Evolutionary conservation across 2,888 invertebrate genomes (phyloP).

Genomic region (Entomobrya multifasciata): DNA sequence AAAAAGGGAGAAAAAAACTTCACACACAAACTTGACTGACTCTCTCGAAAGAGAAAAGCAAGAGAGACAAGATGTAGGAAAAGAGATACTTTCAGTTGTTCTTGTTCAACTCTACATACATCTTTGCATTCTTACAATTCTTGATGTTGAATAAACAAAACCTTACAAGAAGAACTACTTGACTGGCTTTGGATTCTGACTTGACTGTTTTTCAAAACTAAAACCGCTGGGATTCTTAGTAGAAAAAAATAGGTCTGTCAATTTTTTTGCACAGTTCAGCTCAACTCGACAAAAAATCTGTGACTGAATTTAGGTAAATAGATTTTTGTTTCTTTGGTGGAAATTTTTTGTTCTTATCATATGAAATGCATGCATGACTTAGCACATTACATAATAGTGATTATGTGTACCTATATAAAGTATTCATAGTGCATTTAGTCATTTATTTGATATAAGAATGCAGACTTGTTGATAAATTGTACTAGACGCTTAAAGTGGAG

Average conservation of each 20-base stretch:
- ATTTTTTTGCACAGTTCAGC: too few relatives aligned
- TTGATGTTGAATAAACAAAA: too few relatives aligned
- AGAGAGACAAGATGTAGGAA: too few relatives aligned
- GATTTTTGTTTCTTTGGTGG: constrained; percentile 1
- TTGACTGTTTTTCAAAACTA: too few relatives aligned
- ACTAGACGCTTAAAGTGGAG: neutral
- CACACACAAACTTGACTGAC: neutral
- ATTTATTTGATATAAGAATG: neutral
- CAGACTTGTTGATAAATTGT: constrained; percentile 52
- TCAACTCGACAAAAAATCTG: too few relatives aligned
- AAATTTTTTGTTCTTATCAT: neutral
- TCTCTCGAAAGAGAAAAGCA: too few relatives aligned
- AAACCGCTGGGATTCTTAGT: neutral
- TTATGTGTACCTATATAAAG: neutral
- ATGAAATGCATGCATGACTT: neutral
- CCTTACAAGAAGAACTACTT: too few relatives aligned
- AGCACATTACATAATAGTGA: neutral
- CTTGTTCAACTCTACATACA: too few relatives aligned
- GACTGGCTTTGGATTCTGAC: too few relatives aligned
- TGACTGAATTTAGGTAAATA: constrained; percentile 6
- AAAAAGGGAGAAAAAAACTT: neutral
- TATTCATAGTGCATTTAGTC: constrained; percentile 12
- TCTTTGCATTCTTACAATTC: too few relatives aligned
- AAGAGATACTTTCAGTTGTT: too few relatives aligned
- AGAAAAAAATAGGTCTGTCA: too few relatives aligned